Percentiles rank a stretch among this genome's conserved stretches.
Evolutionary conservation across 2,888 invertebrate genomes (phyloP).

Genomic region (Lottia scabra): DNA sequence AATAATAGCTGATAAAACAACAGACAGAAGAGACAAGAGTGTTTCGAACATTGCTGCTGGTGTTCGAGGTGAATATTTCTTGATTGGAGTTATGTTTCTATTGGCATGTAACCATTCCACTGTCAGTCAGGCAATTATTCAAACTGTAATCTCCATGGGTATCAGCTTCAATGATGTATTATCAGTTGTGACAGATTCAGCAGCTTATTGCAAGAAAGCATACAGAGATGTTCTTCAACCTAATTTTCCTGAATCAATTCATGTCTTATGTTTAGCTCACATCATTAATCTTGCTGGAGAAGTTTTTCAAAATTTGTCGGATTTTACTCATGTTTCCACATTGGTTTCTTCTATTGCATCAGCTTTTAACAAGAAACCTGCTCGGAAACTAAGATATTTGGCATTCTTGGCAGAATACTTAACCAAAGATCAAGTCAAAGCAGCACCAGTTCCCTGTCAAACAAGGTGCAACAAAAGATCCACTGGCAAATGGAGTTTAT

Average conservation of each 20-base stretch:
- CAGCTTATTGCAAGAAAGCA: conserved; percentile 9
- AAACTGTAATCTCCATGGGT: background rate
- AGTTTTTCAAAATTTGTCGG: no score
- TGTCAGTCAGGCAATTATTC: conserved; percentile 5
- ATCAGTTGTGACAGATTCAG: conserved; percentile 10
- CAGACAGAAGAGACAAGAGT: background rate
- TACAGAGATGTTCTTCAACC: conserved; percentile 1
- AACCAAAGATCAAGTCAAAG: no score
- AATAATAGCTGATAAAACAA: background rate
- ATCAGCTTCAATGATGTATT: conserved; percentile 5
- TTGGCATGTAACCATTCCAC: background rate
- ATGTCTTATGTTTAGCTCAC: no score
- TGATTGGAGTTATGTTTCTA: background rate
- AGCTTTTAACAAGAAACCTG: no score
- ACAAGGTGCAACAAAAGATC: no score
- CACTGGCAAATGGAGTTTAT: no score
- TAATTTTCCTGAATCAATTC: conserved; percentile 3
- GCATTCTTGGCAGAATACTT: no score
- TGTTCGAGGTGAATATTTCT: background rate
- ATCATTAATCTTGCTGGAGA: no score
- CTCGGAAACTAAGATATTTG: no score
- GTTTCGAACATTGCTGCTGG: background rate
- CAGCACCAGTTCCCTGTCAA: no score
- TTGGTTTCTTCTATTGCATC: no score
- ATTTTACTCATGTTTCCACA: no score